phyloP scores from a whole-genome alignment of 2,113 vertebrate genomes.

The Apteryx mantelli region DNA sequence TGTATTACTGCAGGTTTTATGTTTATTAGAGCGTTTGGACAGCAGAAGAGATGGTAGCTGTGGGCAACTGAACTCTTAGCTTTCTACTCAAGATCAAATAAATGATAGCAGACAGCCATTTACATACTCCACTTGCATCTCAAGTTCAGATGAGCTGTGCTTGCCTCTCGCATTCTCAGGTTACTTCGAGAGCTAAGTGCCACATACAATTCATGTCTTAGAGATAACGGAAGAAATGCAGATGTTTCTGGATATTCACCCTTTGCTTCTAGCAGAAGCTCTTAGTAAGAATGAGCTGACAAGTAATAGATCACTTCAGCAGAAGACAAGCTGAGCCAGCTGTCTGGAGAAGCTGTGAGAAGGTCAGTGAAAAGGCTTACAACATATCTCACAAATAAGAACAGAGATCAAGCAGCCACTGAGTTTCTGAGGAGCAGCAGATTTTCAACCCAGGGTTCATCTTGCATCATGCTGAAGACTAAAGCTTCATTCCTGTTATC shows the following conservation, averaged over 20 bases:
- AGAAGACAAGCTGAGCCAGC: not conserved
- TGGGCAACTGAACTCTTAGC: not conserved
- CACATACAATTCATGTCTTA: not conserved
- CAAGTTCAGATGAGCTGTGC: accelerated
- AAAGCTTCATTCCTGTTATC: not conserved
- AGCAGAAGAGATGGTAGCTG: not conserved
- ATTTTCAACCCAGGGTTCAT: not conserved
- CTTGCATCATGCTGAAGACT: not conserved
- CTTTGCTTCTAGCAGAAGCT: not conserved
- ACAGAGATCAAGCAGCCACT: not conserved
- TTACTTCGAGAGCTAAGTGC: not conserved
- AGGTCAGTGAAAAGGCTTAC: not conserved
- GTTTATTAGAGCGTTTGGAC: not conserved
- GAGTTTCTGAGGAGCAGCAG: not conserved
- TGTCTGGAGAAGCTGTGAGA: not conserved
- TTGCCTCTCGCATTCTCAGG: not conserved
- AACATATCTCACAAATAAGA: not conserved
- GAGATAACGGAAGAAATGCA: not conserved
- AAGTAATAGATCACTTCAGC: not conserved
- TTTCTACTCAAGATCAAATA: not conserved
- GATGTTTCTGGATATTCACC: not conserved
- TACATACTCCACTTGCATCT: not conserved
- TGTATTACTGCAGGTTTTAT: not conserved
- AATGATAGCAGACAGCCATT: not conserved
- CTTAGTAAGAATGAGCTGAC: not conserved